Percentiles rank a stretch among this genome's conserved stretches.
Conservation (phyloP, 2,888 invertebrate genomes). For the Monoplex corrugatus region DNA sequence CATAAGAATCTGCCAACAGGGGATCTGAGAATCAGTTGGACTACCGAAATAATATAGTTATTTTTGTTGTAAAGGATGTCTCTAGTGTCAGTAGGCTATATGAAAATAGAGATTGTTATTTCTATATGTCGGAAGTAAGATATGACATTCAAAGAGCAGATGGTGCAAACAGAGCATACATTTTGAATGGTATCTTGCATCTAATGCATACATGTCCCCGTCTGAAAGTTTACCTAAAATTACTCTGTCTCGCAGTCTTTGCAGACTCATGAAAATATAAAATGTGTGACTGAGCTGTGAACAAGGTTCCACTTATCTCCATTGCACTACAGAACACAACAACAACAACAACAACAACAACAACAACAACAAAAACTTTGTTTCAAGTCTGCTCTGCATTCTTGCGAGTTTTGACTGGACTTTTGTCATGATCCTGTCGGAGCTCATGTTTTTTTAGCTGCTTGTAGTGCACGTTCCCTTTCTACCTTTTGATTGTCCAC, state of each 20-base stretch:
- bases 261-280: background rate
- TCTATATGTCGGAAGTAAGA: too few species aligned
- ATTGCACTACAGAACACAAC: background rate
- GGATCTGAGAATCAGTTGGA: too few species aligned
- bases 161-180: background rate
- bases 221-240: background rate
- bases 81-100: too few species aligned
- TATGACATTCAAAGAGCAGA: too few species aligned
- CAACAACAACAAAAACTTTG: background rate
- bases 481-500: conserved; percentile 5
- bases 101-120: too few species aligned
- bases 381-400: background rate
- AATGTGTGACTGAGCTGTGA: background rate
- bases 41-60: too few species aligned
- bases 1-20: too few species aligned
- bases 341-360: too few species aligned
- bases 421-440: background rate
- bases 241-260: background rate
- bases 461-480: background rate
- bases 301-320: background rate
- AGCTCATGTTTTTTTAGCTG: background rate
- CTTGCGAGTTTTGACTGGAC: background rate
- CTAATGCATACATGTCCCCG: background rate
- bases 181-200: background rate
- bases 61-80: too few species aligned